Conservation (phyloP, 2,797 vertebrate species). For the Crocodylus rhombifer region DNA sequence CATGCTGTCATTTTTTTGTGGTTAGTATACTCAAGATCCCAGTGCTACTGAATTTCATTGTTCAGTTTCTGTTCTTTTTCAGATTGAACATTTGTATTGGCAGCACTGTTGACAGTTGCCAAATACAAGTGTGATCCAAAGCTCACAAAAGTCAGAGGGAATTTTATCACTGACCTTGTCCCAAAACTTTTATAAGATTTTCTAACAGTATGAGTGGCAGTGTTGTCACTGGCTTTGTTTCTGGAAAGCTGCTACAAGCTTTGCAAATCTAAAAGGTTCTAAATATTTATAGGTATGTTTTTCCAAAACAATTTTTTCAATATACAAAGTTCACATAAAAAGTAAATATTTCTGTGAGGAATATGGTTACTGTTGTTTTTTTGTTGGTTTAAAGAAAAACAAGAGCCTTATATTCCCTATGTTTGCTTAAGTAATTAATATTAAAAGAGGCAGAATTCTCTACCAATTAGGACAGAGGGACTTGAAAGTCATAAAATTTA, state of each 20-base stretch:
- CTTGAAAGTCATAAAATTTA: neutral
- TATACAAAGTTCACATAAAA: slow-evolving; percentile 16
- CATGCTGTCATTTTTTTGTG: neutral
- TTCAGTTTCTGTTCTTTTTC: neutral
- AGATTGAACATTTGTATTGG: slow-evolving; percentile 25
- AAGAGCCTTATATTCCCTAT: too few relatives aligned
- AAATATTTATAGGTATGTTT: too few relatives aligned
- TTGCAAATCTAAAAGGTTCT: neutral
- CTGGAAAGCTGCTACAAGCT: slow-evolving; percentile 29
- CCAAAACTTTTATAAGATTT: neutral
- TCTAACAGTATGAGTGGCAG: slow-evolving; percentile 20
- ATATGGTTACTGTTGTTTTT: neutral
- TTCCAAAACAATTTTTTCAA: slow-evolving; percentile 28
- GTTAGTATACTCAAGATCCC: neutral
- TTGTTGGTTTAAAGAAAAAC: too few relatives aligned
- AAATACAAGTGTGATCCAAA: slow-evolving; percentile 44
- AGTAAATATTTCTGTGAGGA: neutral
- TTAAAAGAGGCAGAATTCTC: neutral
- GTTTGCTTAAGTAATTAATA: neutral
- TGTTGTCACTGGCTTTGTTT: neutral
- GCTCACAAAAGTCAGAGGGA: slow-evolving; percentile 2
- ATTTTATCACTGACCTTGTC: neutral
- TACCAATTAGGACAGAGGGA: neutral
- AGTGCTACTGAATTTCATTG: neutral
- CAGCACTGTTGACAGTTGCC: slow-evolving; percentile 44